Percentiles rank a stretch among this genome's conserved stretches.
phyloP scores from a whole-genome alignment of 2,113 vertebrate genomes.

The Atractosteus spatula region DNA sequence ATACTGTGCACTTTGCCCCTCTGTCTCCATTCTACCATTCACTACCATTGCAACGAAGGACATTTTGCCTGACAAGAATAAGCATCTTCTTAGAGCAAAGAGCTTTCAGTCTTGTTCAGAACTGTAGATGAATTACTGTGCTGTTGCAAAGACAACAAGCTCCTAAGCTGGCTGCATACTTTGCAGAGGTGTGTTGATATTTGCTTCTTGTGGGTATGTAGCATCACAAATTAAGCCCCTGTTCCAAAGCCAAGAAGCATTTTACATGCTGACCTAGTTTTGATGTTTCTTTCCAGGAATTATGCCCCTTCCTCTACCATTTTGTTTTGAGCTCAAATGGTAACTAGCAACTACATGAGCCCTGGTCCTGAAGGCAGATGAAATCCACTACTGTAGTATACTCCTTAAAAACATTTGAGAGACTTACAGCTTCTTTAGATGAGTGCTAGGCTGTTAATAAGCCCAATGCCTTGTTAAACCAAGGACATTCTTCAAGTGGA shows the following conservation, averaged over 20 bases:
- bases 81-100: conserved; percentile 10
- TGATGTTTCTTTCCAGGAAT: background rate
- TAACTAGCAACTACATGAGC: background rate
- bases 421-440: background rate
- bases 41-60: background rate
- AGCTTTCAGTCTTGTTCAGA: background rate
- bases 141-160: background rate
- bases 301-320: background rate
- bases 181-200: background rate
- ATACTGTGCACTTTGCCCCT: background rate
- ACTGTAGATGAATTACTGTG: background rate
- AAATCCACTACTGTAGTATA: background rate
- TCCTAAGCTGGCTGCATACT: background rate
- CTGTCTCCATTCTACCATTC: background rate
- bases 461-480: background rate
- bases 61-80: conserved; percentile 7
- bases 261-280: conserved; percentile 16
- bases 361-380: background rate
- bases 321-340: background rate
- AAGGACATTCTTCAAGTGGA: background rate
- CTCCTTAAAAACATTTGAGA: background rate
- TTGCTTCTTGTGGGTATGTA: conserved; percentile 4
- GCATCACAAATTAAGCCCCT: background rate
- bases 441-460: background rate
- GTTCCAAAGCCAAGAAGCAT: background rate